Base-by-base conservation (phyloP, 2,888 invertebrate species). In the Acrobasis repandana region DNA sequence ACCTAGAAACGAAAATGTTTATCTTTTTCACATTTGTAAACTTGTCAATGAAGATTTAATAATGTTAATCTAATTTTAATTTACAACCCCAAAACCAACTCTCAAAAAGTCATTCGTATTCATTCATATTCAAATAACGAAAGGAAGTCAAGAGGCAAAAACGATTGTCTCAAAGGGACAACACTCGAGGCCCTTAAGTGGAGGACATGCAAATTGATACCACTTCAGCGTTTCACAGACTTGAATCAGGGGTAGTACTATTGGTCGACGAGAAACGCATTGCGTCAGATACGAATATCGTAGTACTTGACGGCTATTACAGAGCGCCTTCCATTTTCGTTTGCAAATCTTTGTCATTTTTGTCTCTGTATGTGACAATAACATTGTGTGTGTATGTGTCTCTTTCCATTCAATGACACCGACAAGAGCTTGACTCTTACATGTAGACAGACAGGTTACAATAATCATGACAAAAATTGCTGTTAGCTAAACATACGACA, bases 141-240 rank as follows among this genome's bases (percentile, higher is more conserved):
- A 76, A 76, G 74, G 67, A 74, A 76, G 66, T 67, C 68, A 80
- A 86, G 77, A 79, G 80, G 75, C 81, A 79, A 80, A 83, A 84
- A 76, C 79, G 79, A 81, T 84, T 84, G 82, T 85, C 80, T 81
- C 82, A 86, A 86, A 86, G 85, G 85, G 82, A 83, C 87, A 85
- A 79, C 81, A 81, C 82, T 86, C 70, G 68, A 81, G 79, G 67
- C 71, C 69, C 88, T 85, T 71, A 66, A 78, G 72, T 79, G 70
- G 75, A 85, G 86, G 74, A 82, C 78, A 87, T 85, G 88, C 85
- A 88, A 90, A 90, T 89, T 89, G 84, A 88, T 85, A 83, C 80
- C 84, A 82, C 88, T 87, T 69, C 74, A 78, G 71, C 70, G 72
- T 74, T 71, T 77, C 78, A 81, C 82, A 78, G 77, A 79, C 78